phyloP scores from a whole-genome alignment of 2,797 vertebrate species.

The Pantherophis alleghaniensis region DNA sequence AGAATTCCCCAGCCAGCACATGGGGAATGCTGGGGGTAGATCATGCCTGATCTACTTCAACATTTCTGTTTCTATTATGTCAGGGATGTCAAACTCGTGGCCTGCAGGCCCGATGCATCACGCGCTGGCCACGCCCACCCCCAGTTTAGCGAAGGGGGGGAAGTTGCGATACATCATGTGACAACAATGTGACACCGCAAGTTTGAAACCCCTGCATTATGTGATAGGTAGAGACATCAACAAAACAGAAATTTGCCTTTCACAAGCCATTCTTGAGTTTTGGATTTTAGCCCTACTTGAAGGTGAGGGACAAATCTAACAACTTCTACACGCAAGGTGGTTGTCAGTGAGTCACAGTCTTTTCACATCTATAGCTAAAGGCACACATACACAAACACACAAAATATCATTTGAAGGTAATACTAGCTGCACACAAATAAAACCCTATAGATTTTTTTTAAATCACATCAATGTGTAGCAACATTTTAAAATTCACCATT shows the following conservation, averaged over 20 bases:
- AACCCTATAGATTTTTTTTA: background rate
- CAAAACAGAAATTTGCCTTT: background rate
- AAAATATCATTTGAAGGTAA: background rate
- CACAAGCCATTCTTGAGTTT: background rate
- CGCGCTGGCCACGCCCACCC: too few species aligned
- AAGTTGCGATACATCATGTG: too few species aligned
- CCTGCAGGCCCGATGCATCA: too few species aligned
- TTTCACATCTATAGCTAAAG: background rate
- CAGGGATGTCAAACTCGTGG: too few species aligned
- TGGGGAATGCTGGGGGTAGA: background rate
- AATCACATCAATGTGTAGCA: background rate
- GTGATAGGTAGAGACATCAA: background rate
- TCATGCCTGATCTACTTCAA: background rate
- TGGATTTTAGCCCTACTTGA: background rate
- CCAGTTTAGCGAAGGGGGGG: too few species aligned
- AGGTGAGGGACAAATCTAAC: background rate
- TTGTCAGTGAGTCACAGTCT: background rate
- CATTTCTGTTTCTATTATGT: background rate
- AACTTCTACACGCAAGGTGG: background rate
- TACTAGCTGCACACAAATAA: background rate
- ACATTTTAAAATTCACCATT: background rate
- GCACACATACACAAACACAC: background rate
- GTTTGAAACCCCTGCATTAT: background rate
- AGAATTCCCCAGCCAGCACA: background rate
- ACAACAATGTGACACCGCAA: too few species aligned